Base-by-base conservation (phyloP, 2,113 vertebrate genomes). In the Lagenorhynchus albirostris region DNA sequence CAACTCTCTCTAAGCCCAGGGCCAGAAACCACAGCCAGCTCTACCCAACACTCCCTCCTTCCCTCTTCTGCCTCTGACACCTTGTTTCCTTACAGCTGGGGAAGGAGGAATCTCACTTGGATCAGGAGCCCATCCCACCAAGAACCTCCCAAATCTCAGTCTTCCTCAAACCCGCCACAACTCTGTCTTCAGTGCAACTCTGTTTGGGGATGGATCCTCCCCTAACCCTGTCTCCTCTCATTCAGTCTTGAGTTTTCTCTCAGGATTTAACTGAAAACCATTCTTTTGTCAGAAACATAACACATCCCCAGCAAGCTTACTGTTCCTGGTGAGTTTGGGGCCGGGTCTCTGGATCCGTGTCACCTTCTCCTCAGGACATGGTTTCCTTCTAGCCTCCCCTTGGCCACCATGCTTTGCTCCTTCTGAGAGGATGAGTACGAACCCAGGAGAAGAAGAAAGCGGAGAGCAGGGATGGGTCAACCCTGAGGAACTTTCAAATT, bases 271-370 rank as follows among this genome's bases (percentile, higher is more conserved):
- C 73, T 67, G 41, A 65, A 77, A 81, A 73, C 23, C 47, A 62
- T 65, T 82, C 33, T 55, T 71, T 88, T 67, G 67, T 63, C 29
- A 67, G 87, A 89, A 93, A 90, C 29, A 67, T 23, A 3, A 26
- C 33, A 63, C 0, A 7, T 15, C n/a, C 47, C 62, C 47, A 47
- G 55, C 5, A 94, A 29, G 71, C 47, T 88, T 84, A 71, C 63
- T 31, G 13, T 76, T 92, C 62, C 33, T 12, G 80, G 11, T 36
- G 70, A 55, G 15, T 63, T 77, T 53, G 0, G 2, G 41, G 6
- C 21, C 1, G 0, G 26, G 20, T 67, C 60, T 55, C n/a, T 58
- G 67, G 31, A 26, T 71, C 58, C 5, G 3, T 26, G 31, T 47
- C 26, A n/a, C 47, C 29, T 82, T 74, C 62, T 77, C 41, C 71